These are phyloP conservation scores for Ormyrus rosae DNA, from an alignment of 2,888 invertebrate genomes.

Conservation along the genomic window DNA sequence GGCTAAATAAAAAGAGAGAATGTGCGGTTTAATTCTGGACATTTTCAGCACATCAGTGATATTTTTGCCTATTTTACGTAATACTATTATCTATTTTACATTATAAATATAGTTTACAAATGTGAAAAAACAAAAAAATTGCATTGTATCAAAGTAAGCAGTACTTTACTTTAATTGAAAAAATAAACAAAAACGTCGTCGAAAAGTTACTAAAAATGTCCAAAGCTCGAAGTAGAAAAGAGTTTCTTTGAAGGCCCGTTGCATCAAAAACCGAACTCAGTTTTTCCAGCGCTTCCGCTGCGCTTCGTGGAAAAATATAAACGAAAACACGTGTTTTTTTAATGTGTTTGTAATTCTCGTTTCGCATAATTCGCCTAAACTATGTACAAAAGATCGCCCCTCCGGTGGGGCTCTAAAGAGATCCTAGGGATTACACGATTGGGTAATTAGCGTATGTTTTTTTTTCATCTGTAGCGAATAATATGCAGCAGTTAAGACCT, in stretches of 20 bases:
- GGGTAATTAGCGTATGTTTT: conserved; percentile 39
- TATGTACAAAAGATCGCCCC: conserved; percentile 53
- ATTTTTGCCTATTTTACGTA: too few species aligned
- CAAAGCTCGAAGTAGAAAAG: conserved; percentile 28
- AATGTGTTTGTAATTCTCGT: conserved; percentile 43
- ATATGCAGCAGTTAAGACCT: conserved; percentile 50
- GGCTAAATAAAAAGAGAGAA: conserved; percentile 48
- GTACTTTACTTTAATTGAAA: too few species aligned
- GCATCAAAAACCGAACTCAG: conserved; percentile 26
- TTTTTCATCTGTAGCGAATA: conserved; percentile 44
- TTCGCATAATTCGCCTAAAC: conserved; percentile 55
- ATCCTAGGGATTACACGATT: conserved; percentile 55
- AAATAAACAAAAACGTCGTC: conserved; percentile 14
- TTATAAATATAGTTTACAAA: too few species aligned
- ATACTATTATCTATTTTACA: too few species aligned
- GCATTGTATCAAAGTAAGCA: too few species aligned
- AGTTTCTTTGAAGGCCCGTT: conserved; percentile 26
- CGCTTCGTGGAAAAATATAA: conserved; percentile 11
- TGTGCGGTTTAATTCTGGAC: conserved; percentile 25
- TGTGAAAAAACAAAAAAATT: too few species aligned
- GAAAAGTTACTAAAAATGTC: conserved; percentile 24
- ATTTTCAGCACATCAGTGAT: conserved; percentile 16
- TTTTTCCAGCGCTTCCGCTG: conserved; percentile 35
- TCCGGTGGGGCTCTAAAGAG: conserved; percentile 45
- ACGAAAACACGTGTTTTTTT: conserved; percentile 32